Percentiles rank a stretch among this genome's conserved stretches.
phyloP scores from a whole-genome alignment of 1,140 invertebrate species.

The Diorhabda elongata region DNA sequence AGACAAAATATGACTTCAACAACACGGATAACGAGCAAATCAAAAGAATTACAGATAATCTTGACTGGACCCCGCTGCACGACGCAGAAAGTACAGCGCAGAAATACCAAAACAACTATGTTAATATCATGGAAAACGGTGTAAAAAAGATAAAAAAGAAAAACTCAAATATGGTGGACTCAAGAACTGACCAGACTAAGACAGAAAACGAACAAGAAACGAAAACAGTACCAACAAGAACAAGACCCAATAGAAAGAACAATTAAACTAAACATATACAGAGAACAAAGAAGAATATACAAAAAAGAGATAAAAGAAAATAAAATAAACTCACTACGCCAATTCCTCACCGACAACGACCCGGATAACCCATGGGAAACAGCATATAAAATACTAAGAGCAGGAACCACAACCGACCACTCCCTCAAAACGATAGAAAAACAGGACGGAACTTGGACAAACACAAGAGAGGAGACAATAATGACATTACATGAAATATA shows the following conservation, averaged over 20 bases:
- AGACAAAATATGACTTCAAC: not conserved
- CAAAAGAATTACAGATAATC: not conserved
- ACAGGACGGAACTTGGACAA: not conserved
- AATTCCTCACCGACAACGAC: no score
- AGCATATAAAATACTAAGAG: not conserved
- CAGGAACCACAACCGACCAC: not conserved
- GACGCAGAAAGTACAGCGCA: no score
- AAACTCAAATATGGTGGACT: not conserved
- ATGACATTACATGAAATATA: not conserved
- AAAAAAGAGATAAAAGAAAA: not conserved
- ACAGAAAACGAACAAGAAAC: not conserved
- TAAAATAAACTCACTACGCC: not conserved
- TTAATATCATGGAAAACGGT: not conserved
- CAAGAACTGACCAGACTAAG: not conserved
- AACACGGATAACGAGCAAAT: not conserved
- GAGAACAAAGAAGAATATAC: not conserved
- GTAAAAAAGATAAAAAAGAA: not conserved
- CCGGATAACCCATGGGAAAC: no score
- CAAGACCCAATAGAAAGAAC: not conserved
- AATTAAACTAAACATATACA: not conserved
- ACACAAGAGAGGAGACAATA: not conserved
- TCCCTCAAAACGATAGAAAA: not conserved
- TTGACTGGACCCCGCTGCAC: not conserved
- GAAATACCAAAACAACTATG: not conserved
- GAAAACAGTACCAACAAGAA: not conserved